phyloP scores from a whole-genome alignment of 2,113 vertebrate genomes.

The Piaya cayana region DNA sequence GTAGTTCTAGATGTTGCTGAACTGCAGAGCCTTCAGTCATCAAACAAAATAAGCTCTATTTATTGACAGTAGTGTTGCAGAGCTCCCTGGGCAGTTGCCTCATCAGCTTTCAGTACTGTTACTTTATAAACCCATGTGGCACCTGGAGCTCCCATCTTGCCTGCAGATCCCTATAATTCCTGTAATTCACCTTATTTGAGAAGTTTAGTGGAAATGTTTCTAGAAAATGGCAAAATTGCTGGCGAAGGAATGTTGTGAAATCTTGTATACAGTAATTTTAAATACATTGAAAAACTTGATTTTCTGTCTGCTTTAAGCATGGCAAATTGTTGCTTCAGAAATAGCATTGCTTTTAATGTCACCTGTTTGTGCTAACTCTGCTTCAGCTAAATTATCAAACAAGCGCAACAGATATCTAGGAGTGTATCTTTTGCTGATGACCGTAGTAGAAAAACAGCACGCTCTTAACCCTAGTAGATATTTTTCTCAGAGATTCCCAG shows the following conservation, averaged over 20 bases:
- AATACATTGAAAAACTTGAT: neutral
- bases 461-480: neutral
- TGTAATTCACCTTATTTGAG: neutral
- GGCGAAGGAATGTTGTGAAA: neutral
- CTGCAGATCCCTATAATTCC: neutral
- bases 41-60: neutral
- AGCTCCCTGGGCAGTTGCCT: neutral
- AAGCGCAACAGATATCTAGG: neutral
- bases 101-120: neutral
- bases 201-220: neutral
- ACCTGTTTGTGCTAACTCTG: neutral
- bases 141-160: neutral
- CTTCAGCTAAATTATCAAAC: neutral
- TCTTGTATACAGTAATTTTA: neutral
- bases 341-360: neutral
- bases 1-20: neutral
- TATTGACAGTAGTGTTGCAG: neutral
- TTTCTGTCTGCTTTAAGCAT: neutral
- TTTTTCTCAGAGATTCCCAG: neutral
- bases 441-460: neutral
- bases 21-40: neutral
- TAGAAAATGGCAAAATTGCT: neutral
- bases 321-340: neutral
- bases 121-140: rapidly evolving
- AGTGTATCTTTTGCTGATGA: neutral